Evolutionary conservation across 2,888 invertebrate species (phyloP), one percentile per base, ranked within the genome.

Genomic region (Eristalinus sepulchralis): DNA sequence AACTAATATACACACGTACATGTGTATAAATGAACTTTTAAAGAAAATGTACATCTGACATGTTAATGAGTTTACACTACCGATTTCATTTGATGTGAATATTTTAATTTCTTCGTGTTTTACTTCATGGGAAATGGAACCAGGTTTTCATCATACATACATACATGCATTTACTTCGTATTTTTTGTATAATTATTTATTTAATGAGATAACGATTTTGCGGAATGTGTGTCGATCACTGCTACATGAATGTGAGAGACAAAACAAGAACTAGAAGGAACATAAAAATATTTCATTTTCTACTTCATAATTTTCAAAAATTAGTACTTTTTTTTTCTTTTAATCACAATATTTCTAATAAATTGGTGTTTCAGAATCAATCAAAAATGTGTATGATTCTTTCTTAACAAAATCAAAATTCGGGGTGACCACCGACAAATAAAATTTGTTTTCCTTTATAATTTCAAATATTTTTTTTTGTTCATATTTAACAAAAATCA

Each of bases 201-300:
- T 82, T 34, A 72, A 66, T 79, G 75, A 85, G 66, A 85, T 77
- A 72, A 63, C 63, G 31, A 60, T 33, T 60, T 70, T 77, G 68
- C 81, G 85, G 85, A 85, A 85, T 85, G 85, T 82, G 77, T 47
- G 17, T 85, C 62, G 72, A 72, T 85, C 76, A 76, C 81, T 77
- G 76, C 57, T 71, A 57, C 64, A 39, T 75, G 70, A 75, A 20
- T 55, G 24, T 73, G 47, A 78, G 34, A 59, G 39, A 71, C 27
- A 64, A 27, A 63, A 64, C 55, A 31, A 57, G 13, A 63, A 34
- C n/a, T 20, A n/a, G 17, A 53, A 60, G 67, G 17, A 39, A 60
- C 22, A 72, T 55, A 33, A 67, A 24, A 5, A 22, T 11, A 22
- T 39, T 27, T 67, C 36, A 67, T 55, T 66, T 76, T 60, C 76